Conservation (phyloP, 2,113 vertebrate genomes). For the Sturnira hondurensis region DNA sequence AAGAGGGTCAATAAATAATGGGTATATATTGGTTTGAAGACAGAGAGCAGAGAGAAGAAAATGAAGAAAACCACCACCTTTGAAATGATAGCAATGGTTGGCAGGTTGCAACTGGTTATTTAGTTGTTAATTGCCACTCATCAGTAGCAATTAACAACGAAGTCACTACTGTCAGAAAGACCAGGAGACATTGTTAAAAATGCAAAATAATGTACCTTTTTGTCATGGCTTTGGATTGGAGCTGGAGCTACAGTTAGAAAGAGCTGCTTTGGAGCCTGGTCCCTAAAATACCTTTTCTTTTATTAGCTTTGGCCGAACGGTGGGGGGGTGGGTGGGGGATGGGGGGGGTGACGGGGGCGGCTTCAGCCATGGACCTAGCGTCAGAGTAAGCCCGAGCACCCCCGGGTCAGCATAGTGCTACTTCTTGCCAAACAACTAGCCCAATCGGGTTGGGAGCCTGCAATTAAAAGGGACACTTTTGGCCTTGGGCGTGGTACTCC, state of each 20-base stretch:
- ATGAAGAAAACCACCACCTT: background rate
- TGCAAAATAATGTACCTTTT: conserved; percentile 35
- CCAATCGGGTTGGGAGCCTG: background rate
- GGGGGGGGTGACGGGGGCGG: background rate
- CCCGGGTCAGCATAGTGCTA: background rate
- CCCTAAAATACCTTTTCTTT: background rate
- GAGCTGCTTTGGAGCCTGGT: background rate
- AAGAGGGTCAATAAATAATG: background rate
- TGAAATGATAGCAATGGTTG: conserved; percentile 32
- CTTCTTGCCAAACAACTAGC: background rate
- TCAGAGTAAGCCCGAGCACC: background rate
- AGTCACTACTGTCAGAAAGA: conserved; percentile 8
- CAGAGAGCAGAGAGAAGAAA: background rate
- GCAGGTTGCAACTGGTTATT: conserved; percentile 30
- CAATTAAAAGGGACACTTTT: background rate
- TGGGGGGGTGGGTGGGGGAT: no score
- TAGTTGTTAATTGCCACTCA: background rate
- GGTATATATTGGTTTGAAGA: background rate
- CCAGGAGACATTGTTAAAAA: conserved; percentile 5
- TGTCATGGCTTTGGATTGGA: background rate
- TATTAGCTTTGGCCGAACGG: no score
- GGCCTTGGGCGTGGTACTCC: background rate
- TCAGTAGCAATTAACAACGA: no score
- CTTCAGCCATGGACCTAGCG: background rate
- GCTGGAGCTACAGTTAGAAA: background rate